phyloP scores from a whole-genome alignment of 1,140 invertebrate genomes.

The Heliconius hewitsoni region DNA sequence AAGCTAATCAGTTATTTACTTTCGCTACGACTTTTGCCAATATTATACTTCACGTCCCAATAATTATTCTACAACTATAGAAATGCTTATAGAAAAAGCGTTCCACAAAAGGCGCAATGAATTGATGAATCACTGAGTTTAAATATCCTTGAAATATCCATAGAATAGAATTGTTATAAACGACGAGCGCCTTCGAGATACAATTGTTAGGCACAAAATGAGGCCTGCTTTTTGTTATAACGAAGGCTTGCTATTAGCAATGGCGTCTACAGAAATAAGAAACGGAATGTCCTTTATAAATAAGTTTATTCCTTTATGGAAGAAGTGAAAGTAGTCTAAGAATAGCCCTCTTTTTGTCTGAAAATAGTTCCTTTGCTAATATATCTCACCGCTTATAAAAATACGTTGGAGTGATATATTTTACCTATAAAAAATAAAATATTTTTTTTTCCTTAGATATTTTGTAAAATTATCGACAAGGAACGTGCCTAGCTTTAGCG shows the following conservation, averaged over 20 bases:
- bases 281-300: constrained; percentile 8
- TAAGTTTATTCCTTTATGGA: constrained; percentile 9
- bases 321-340: neutral
- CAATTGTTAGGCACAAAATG: constrained; percentile 32
- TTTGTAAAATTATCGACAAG: no score
- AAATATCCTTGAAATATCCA: constrained; percentile 22
- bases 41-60: neutral
- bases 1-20: neutral
- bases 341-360: neutral
- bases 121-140: constrained; percentile 33
- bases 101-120: constrained; percentile 18
- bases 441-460: no score
- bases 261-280: constrained; percentile 4
- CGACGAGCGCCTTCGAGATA: constrained; percentile 21
- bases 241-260: constrained; percentile 32
- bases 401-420: no score
- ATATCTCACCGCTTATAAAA: neutral
- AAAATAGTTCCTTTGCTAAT: neutral
- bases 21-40: neutral
- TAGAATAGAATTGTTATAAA: constrained; percentile 34
- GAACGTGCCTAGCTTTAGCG: no score
- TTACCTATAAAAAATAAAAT: no score
- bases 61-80: neutral
- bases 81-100: neutral
- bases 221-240: constrained; percentile 31